Evolutionary conservation across 2,797 vertebrate genomes (phyloP), one percentile per base, ranked within the genome.

Genomic region (Amniataba percoides): DNA sequence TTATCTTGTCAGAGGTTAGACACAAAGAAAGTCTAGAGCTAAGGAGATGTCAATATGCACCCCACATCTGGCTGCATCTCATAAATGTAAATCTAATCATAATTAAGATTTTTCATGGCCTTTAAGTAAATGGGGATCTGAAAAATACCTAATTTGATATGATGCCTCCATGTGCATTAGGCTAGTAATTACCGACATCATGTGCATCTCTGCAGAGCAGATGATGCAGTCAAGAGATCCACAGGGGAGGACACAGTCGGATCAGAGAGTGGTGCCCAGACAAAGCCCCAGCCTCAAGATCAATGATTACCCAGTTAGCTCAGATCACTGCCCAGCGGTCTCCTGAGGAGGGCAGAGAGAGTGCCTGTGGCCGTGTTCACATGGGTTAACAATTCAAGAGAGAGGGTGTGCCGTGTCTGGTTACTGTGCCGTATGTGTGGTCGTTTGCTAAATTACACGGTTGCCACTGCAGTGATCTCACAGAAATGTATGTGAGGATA

Each of bases 261-360:
- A 93, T 92, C 86, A 94, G 87, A 91, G 85, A 92, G 89, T 85
- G 78, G 88, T 86, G 84, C 88, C 89, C 85, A 89, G 90, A 94
- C 93, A 93, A 94, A 93, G 91, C 86, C 80, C 80, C 18, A n/a
- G 84, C 79, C 85, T 80, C 60, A 40, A 72, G 93, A 94, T 95
- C 94, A 92, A 95, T 95, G 90, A 94, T 93, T 93, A 95, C 90
- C 74, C 87, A 85, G 94, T 95, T 94, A 93, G 90, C 84, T 91
- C 82, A 89, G 84, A 90, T 94, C 90, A 90, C 88, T 88, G 81
- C 88, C 88, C 87, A 89, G 83, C 64, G 39, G 86, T 84, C 89
- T 92, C 89, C 74, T 14, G 81, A 89, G 91, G 76, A 85, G 83
- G 80, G 42, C 77, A 79, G 62, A 80, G 77, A 74, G 82, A 84